phyloP scores from a whole-genome alignment of 2,113 vertebrate species.

The Pimephales promelas region DNA sequence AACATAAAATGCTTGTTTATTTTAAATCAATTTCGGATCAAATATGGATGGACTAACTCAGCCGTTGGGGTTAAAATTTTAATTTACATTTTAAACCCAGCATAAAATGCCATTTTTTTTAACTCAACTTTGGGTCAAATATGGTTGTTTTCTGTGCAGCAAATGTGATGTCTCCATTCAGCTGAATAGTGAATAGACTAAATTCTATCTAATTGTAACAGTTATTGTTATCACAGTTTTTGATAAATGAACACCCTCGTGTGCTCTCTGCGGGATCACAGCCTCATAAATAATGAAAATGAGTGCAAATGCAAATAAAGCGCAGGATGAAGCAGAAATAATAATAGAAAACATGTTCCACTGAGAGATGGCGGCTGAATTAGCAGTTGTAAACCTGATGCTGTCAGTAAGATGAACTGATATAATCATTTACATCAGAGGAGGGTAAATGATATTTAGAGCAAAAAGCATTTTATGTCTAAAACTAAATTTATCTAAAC shows the following conservation, averaged over 20 bases:
- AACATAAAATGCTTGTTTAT: too few relatives aligned
- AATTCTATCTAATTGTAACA: background rate
- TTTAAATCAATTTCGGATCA: too few relatives aligned
- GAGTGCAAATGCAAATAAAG: background rate
- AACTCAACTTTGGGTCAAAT: too few relatives aligned
- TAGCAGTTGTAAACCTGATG: background rate
- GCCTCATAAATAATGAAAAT: constrained; percentile 13
- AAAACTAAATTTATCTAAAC: background rate
- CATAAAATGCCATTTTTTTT: too few relatives aligned
- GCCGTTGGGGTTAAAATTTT: too few relatives aligned
- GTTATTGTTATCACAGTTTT: background rate
- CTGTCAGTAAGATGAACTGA: constrained; percentile 1
- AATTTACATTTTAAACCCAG: too few relatives aligned
- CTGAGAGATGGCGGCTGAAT: background rate
- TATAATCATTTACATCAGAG: constrained; percentile 3
- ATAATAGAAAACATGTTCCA: constrained; percentile 9
- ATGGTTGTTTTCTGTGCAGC: background rate
- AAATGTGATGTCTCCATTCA: background rate
- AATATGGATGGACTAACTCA: too few relatives aligned
- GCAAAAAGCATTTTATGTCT: background rate
- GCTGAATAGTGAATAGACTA: background rate
- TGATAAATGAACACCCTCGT: background rate
- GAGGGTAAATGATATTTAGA: background rate
- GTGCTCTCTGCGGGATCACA: background rate
- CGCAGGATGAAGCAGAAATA: constrained; percentile 28